phyloP scores from a whole-genome alignment of 1,140 invertebrate genomes.

The Theocolax elegans region DNA sequence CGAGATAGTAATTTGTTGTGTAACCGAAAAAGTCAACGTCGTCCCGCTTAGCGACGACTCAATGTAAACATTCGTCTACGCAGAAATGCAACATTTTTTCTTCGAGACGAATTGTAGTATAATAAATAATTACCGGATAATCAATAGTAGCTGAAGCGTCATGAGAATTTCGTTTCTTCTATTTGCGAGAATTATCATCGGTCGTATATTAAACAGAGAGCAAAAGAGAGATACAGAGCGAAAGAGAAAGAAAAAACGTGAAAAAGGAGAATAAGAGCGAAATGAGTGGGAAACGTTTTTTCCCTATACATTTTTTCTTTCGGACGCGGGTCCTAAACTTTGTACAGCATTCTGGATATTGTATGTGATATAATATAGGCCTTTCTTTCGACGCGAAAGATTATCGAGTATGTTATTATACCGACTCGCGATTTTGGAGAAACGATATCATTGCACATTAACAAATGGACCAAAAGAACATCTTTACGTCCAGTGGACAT shows the following conservation, averaged over 20 bases:
- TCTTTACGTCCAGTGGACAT: conserved; percentile 21
- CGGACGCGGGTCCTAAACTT: conserved; percentile 40
- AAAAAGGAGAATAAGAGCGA: background rate
- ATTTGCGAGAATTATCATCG: conserved; percentile 30
- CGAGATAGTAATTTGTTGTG: conserved; percentile 15
- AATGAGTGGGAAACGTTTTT: background rate
- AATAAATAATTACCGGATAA: no score
- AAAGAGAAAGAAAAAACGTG: background rate
- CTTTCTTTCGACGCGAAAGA: conserved; percentile 54
- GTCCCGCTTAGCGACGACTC: background rate
- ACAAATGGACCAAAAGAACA: conserved; percentile 22
- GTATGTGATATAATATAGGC: conserved; percentile 62
- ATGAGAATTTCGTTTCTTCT: conserved; percentile 25
- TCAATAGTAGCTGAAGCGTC: no score
- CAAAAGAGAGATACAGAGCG: no score
- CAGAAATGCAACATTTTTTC: conserved; percentile 18
- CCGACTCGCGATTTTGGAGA: background rate
- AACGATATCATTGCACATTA: no score
- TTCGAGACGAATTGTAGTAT: background rate
- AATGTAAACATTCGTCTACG: conserved; percentile 12
- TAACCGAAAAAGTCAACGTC: conserved; percentile 3
- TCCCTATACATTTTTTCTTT: conserved; percentile 3
- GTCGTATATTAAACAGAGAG: background rate
- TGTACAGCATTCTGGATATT: conserved; percentile 55
- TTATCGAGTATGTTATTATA: conserved; percentile 27